phyloP scores from a whole-genome alignment of 2,888 invertebrate species.

The Morpho deidamia region DNA sequence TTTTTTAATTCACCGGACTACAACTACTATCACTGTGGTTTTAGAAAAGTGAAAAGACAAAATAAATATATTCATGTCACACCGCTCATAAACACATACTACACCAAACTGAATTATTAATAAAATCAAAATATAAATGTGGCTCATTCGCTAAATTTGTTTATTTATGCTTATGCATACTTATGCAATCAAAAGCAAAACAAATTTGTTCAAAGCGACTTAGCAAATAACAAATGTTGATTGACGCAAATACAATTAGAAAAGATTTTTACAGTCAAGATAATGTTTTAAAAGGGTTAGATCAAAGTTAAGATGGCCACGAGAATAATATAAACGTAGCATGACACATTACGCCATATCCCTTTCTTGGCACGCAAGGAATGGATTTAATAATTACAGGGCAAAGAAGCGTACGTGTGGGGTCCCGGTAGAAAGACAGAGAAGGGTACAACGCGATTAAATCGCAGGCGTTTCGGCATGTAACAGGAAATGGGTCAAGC shows the following conservation, averaged over 20 bases:
- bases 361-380: slow-evolving; percentile 55
- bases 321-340: slow-evolving; percentile 23
- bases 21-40: no score
- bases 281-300: slow-evolving; percentile 3
- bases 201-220: no score
- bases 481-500: slow-evolving; percentile 76
- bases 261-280: not conserved
- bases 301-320: slow-evolving; percentile 17
- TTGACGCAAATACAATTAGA: not conserved
- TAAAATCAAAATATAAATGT: no score
- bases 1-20: not conserved
- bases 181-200: no score
- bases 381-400: slow-evolving; percentile 72
- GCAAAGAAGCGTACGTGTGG: slow-evolving; percentile 66
- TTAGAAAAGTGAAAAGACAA: no score
- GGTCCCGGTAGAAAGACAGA: slow-evolving; percentile 64
- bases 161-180: no score
- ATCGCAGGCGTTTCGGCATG: slow-evolving; percentile 75
- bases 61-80: no score
- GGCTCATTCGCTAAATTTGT: no score
- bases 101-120: no score
- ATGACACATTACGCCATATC: slow-evolving; percentile 44
- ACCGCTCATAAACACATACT: no score
- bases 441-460: slow-evolving; percentile 69
- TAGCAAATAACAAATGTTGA: no score